phyloP scores from a whole-genome alignment of 2,113 vertebrate genomes.

The Mastomys coucha region DNA sequence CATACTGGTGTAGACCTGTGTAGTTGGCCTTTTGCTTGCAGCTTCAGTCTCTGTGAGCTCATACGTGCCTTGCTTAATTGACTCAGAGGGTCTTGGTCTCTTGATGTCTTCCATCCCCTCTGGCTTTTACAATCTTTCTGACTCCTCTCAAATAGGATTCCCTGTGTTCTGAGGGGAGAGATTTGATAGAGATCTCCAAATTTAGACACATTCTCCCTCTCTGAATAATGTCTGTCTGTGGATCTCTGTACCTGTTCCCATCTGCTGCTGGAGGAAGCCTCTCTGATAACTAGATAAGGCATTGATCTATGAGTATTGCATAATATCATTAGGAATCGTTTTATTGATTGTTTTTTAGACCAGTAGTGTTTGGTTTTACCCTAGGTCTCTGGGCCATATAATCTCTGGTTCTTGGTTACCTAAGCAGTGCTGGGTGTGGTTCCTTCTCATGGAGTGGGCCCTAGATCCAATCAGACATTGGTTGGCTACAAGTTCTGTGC shows the following conservation, averaged over 20 bases:
- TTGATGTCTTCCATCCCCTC: background rate
- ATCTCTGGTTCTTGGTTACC: background rate
- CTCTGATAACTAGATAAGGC: background rate
- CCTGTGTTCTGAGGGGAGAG: background rate
- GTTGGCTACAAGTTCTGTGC: background rate
- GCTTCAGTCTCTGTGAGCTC: background rate
- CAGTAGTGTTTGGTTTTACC: background rate
- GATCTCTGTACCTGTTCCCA: background rate
- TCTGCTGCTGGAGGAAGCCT: background rate
- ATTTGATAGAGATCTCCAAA: background rate
- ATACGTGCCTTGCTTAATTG: background rate
- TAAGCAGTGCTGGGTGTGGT: background rate
- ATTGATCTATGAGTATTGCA: background rate
- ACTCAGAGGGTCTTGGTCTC: background rate
- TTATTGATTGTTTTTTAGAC: background rate
- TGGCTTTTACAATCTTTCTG: background rate
- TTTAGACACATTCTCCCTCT: background rate
- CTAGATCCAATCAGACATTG: background rate
- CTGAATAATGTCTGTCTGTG: background rate
- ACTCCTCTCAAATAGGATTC: background rate
- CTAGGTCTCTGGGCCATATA: background rate
- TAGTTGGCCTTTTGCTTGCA: background rate
- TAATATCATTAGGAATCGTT: background rate
- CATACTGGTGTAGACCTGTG: background rate
- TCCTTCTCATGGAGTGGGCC: background rate